Percentiles rank a stretch among this genome's conserved stretches.
These are phyloP conservation scores for Chloroclystis v-ata DNA, from an alignment of 2,888 invertebrate genomes.

Conservation along the genomic window DNA sequence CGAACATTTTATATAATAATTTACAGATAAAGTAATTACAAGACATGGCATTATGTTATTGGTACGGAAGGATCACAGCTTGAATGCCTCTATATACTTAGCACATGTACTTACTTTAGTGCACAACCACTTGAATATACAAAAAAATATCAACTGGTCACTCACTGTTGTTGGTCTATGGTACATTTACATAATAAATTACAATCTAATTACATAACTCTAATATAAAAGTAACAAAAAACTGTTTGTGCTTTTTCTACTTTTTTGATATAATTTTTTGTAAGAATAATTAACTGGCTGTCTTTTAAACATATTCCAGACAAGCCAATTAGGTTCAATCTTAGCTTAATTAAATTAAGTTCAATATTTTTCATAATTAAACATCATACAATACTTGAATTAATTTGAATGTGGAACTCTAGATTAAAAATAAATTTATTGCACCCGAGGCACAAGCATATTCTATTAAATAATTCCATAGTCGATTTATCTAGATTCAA, in stretches of 20 bases:
- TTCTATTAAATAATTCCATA: constrained; percentile 42
- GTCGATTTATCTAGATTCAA: constrained; percentile 44
- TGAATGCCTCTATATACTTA: constrained; percentile 32
- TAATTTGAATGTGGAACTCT: constrained; percentile 38
- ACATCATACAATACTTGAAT: constrained; percentile 13
- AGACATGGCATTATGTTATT: constrained; percentile 37
- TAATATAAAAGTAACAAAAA: constrained; percentile 19
- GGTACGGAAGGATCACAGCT: constrained; percentile 53
- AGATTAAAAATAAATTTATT: constrained; percentile 32
- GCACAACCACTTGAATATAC: constrained; percentile 4
- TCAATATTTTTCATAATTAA: constrained; percentile 12
- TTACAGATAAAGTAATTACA: constrained; percentile 29
- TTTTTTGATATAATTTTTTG: constrained; percentile 17
- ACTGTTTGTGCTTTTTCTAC: constrained; percentile 22
- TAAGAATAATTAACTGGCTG: constrained; percentile 33
- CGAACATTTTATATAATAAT: constrained; percentile 34
- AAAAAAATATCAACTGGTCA: constrained; percentile 2
- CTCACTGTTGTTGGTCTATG: constrained; percentile 6
- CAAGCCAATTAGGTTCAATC: constrained; percentile 31
- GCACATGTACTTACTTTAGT: constrained; percentile 11
- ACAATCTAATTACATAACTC: constrained; percentile 17
- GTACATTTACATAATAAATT: constrained; percentile 21
- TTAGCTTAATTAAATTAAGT: constrained; percentile 18
- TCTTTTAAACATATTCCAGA: constrained; percentile 62
- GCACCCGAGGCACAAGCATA: constrained; percentile 58